Percentiles rank a stretch among this genome's conserved stretches.
Conservation (phyloP, 2,797 vertebrate genomes). For the Phrynocephalus guinanensis region DNA sequence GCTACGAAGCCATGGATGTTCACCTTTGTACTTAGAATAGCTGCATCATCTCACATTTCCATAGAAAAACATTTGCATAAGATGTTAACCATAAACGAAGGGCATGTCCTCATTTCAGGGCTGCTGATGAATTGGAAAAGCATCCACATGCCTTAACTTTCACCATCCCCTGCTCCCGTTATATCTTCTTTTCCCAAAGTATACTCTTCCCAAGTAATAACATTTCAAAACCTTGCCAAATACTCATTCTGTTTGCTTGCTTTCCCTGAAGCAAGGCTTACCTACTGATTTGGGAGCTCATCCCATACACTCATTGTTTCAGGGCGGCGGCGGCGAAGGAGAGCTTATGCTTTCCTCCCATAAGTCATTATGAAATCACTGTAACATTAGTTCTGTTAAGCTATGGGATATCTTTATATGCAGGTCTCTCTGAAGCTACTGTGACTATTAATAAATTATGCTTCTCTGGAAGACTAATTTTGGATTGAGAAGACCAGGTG, state of each 20-base stretch:
- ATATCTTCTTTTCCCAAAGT: not conserved
- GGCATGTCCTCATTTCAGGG: not conserved
- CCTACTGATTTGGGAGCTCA: not conserved
- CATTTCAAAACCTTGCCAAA: not conserved
- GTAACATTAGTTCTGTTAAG: slow-evolving; percentile 7
- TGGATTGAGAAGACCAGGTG: too few relatives aligned
- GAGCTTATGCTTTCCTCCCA: not conserved
- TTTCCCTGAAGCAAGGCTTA: not conserved
- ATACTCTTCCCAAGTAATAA: not conserved
- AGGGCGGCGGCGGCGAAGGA: not conserved
- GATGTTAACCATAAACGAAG: not conserved
- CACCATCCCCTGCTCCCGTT: not conserved
- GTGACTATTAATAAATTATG: not conserved
- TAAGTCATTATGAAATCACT: not conserved
- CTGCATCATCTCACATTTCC: not conserved
- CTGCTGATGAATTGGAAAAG: not conserved
- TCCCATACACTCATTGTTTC: not conserved
- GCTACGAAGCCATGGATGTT: not conserved
- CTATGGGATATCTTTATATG: not conserved
- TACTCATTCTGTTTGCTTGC: slow-evolving; percentile 2
- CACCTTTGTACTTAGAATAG: not conserved
- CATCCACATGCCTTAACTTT: not conserved
- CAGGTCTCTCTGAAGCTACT: not conserved
- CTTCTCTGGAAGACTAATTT: not conserved
- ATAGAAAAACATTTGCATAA: not conserved